Base-by-base conservation (phyloP, 2,797 vertebrate genomes). In the Hapalemur alaotrensis region DNA sequence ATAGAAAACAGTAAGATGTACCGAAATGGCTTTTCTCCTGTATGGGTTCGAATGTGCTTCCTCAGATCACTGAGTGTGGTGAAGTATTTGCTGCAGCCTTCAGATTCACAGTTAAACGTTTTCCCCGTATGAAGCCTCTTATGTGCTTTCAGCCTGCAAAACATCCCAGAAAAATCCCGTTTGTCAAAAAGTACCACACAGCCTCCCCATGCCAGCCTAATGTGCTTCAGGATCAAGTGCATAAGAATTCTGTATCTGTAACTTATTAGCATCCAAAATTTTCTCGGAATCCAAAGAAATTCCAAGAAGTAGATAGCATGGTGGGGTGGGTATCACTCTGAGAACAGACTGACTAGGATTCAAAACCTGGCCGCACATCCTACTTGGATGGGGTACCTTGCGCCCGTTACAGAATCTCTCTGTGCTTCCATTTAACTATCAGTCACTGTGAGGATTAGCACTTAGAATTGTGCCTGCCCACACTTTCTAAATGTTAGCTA, bases 41-140 rank as follows among this genome's bases (percentile, higher is more conserved):
- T 99, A 98, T 99, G 99, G 50, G 99, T 99, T 94, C 99, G 99
- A 98, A 99, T 99, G 99, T 99, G 99, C 99, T 99, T 99, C 99
- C 99, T 99, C 99, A 99, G 99, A 98, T 99, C 99, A 30, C 99
- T 99, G 98, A 99, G 99, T 23, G 99, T 99, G 92, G 99, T 99
- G 98, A 99, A 99, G 99, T 99, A 99, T 98, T 99, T 99, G 98
- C 99, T 99, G 99, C 99, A 99, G 98, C 99, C 99, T 98, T 99
- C 99, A 4, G 99, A 99, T 98, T 99, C 99, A 99, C 99, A 99
- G 99, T 99, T 99, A 99, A 99, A 99, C 0, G 99, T 99, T 98
- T 99, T 99, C 98, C 99, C 99, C 92, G 99, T 99, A 99, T 99
- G 99, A 98, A 99, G 99, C 98, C 99, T 99, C 99, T 99, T 99